phyloP scores from a whole-genome alignment of 2,888 invertebrate species.

The Drosophila demipolita region DNA sequence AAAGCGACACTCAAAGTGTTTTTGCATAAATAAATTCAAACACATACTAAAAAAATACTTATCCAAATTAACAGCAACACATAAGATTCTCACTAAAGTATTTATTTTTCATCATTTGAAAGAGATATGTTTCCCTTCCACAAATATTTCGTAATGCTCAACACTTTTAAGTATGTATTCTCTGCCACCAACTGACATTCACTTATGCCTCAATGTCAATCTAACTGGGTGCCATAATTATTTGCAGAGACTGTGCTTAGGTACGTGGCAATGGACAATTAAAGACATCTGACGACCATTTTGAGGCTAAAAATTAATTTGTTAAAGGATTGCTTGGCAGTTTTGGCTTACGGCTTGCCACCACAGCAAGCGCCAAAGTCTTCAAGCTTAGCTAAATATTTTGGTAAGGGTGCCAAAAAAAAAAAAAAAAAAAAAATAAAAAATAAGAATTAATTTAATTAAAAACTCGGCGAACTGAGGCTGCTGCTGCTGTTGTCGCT shows the following conservation, averaged over 20 bases:
- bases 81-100: neutral
- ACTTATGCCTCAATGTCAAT: conserved; percentile 46
- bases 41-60: neutral
- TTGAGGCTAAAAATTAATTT: conserved; percentile 72
- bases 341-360: conserved; percentile 10
- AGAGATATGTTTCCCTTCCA: neutral
- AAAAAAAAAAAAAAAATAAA: conserved; percentile 18
- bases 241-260: conserved; percentile 23
- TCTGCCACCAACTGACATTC: neutral
- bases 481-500: conserved; percentile 28
- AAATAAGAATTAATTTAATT: conserved; percentile 64
- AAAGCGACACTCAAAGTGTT: fast-evolving
- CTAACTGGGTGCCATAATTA: conserved; percentile 22
- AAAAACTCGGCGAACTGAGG: conserved; percentile 61
- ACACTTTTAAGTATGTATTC: neutral
- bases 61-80: neutral
- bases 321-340: conserved; percentile 63
- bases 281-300: conserved; percentile 66
- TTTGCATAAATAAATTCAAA: neutral
- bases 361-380: conserved; percentile 36
- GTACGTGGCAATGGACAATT: conserved; percentile 70
- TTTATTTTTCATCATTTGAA: no score
- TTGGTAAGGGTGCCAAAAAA: conserved; percentile 47
- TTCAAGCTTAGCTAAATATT: conserved; percentile 65
- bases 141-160: neutral